Percentiles rank a stretch among this genome's conserved stretches.
These are phyloP conservation scores for Cistogaster globosa DNA, from an alignment of 2,888 invertebrate species.

Conservation along the genomic window DNA sequence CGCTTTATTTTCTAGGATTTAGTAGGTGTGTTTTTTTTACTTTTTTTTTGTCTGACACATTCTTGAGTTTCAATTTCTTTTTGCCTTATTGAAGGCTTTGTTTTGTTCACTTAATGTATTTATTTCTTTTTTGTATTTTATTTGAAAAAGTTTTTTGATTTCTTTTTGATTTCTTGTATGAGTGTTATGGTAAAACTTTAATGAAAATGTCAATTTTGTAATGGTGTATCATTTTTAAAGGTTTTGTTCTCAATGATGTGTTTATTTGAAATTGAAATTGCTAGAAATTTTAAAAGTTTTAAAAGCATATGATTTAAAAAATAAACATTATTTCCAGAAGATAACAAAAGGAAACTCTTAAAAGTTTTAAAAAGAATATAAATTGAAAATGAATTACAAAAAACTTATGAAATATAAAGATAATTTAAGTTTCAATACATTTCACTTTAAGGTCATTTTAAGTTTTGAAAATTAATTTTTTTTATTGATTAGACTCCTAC, in stretches of 20 bases:
- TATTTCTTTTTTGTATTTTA: neutral
- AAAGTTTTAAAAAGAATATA: constrained; percentile 14
- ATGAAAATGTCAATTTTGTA: constrained; percentile 70
- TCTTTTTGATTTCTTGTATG: constrained; percentile 50
- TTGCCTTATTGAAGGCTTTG: constrained; percentile 48
- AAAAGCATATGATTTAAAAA: constrained; percentile 14
- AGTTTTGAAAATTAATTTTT: too few species aligned
- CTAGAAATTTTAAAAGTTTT: constrained; percentile 32
- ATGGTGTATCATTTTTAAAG: constrained; percentile 67
- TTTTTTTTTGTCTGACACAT: neutral
- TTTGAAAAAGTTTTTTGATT: constrained; percentile 52
- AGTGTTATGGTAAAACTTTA: constrained; percentile 57
- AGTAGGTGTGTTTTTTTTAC: constrained; percentile 42
- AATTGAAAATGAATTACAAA: neutral
- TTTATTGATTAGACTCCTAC: too few species aligned
- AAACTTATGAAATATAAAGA: too few species aligned
- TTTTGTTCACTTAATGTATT: constrained; percentile 12
- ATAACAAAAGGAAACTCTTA: neutral
- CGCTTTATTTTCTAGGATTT: constrained; percentile 25
- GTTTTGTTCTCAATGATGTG: constrained; percentile 47
- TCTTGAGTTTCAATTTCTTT: constrained; percentile 23
- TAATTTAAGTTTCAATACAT: neutral
- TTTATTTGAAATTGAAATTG: constrained; percentile 48
- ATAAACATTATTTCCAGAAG: neutral
- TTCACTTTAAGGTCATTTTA: too few species aligned